Conservation (phyloP, 1,140 invertebrate genomes). For the Paralvinella palmiformis region DNA sequence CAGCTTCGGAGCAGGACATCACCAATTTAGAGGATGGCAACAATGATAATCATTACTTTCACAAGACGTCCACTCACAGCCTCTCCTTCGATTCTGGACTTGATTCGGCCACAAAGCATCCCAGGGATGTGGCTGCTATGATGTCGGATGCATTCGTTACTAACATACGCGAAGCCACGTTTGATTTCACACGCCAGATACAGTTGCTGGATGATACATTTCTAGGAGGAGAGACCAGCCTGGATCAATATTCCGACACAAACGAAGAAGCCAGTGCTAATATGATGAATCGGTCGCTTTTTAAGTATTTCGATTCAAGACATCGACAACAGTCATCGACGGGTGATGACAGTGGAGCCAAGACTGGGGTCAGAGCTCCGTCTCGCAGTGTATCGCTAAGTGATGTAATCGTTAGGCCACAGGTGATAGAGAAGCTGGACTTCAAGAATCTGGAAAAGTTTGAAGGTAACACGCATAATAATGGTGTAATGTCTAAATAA, state of each 20-base stretch:
- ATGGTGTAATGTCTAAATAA: too few species aligned
- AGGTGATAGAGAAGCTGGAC: slow-evolving; percentile 75
- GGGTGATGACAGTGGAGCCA: neutral
- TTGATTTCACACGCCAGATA: neutral
- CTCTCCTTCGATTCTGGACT: neutral
- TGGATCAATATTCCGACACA: neutral
- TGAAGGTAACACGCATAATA: slow-evolving; percentile 76
- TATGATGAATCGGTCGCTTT: neutral
- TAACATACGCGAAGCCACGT: neutral
- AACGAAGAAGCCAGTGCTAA: neutral
- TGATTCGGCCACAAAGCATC: neutral
- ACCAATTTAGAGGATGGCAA: neutral
- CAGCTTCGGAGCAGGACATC: too few species aligned
- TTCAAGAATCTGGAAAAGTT: slow-evolving; percentile 79
- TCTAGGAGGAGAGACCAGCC: neutral
- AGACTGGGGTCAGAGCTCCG: neutral
- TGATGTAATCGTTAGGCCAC: slow-evolving; percentile 60
- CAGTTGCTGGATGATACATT: neutral
- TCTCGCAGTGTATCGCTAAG: slow-evolving; percentile 47
- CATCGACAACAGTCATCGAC: too few species aligned
- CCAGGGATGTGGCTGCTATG: neutral
- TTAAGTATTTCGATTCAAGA: too few species aligned
- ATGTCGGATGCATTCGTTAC: neutral
- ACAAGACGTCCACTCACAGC: neutral
- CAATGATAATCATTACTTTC: neutral